Base-by-base conservation (phyloP, 2,888 invertebrate species). In the Coecobrya sp. region DNA sequence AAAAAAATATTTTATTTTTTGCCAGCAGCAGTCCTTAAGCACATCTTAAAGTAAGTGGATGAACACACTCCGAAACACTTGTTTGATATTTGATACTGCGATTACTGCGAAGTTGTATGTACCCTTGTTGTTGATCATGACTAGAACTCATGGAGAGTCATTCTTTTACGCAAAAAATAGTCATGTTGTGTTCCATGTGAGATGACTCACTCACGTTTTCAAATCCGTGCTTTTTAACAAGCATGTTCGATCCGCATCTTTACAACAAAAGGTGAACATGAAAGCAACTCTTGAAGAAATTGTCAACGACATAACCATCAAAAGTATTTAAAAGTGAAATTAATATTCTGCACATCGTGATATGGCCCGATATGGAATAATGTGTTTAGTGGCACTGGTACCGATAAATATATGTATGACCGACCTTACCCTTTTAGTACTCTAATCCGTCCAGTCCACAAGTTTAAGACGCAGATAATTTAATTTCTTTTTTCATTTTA, bases 141-240 rank as follows among this genome's bases (percentile, higher is more conserved):
- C 19, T 59, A 19, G 19, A 22, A 8, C 59, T 19, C 59, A 59
- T 59, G 59, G 2, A 59, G 59, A 19, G 7, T 7, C 2, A 59
- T 19, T 59, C 59, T 19, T n/a, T n/a, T n/a, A 19, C 19, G 19
- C n/a, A 59, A 19, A 55, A 55, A 5, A 55, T 16, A n/a, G 11
- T 16, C 55, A 11, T 55, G 55, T 59, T 19, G 2, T 8, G n/a
- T 59, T 59, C 59, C 59, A 59, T 59, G 59, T 13, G 68, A 68
- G 62, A 62, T 68, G 68, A 68, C 30, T 68, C 68, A 68, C 16
- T 30, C 30, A 68, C 13, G 30, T 30, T 68, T 68, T 27, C 30
- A 1, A 62, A 62, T 65, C 1, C 11, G 27, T 65, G 11, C 65
- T 65, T 5, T 65, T 59, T 19, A 27, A 25, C 65, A 19, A 59